Percentiles rank a stretch among this genome's conserved stretches.
phyloP scores from a whole-genome alignment of 2,797 vertebrate species.

The Argyrosomus regius region DNA sequence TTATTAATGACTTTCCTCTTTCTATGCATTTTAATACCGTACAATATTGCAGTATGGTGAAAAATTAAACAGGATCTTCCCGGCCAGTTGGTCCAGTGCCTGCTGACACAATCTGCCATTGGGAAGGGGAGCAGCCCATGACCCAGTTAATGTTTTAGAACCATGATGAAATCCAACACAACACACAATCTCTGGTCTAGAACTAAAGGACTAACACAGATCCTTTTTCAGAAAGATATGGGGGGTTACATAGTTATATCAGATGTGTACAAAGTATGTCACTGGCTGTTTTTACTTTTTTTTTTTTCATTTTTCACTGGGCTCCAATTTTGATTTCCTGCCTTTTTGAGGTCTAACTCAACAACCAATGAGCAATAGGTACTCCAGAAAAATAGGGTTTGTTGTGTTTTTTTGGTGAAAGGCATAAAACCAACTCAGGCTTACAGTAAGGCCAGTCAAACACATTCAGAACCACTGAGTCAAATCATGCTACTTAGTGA shows the following conservation, averaged over 20 bases:
- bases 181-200: constrained; percentile 19
- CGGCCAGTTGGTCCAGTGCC: constrained; percentile 74
- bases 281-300: not conserved
- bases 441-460: not conserved
- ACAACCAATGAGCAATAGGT: no score
- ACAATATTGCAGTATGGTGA: constrained; percentile 66
- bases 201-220: constrained; percentile 17
- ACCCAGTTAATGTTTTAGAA: constrained; percentile 74
- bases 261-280: constrained; percentile 9
- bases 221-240: constrained; percentile 8
- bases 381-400: no score
- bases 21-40: constrained; percentile 75
- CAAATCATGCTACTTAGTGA: not conserved
- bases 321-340: no score
- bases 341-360: no score
- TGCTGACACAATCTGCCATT: constrained; percentile 74
- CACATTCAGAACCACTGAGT: not conserved
- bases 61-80: constrained; percentile 68
- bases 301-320: no score
- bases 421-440: no score
- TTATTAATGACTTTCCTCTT: constrained; percentile 74
- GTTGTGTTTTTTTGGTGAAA: no score
- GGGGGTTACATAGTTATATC: not conserved
- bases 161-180: constrained; percentile 17
- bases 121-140: constrained; percentile 70